Evolutionary conservation across 2,888 invertebrate species (phyloP), one percentile per base, ranked within the genome.

Genomic region (Dromius quadrimaculatus): DNA sequence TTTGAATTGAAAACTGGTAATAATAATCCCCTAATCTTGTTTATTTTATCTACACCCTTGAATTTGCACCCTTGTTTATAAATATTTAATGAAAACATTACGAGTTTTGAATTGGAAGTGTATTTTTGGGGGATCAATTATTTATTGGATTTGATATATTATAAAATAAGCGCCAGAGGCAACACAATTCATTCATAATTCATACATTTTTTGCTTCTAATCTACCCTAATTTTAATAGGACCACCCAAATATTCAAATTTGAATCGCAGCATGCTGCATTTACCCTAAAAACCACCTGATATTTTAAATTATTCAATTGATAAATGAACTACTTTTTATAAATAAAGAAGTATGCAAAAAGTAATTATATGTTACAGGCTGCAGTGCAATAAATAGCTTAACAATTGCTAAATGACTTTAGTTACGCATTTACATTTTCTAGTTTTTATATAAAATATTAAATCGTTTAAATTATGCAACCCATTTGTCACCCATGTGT

Each of bases 41-140:
- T 47, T 11, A n/a, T n/a, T n/a, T n/a, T n/a, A n/a, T n/a, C n/a
- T n/a, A n/a, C 20, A 47, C 47, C 47, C 36, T 23, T 47, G 13
- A 47, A 47, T 47, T 47, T 47, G 20, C 47, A 47, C 47, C 47
- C 47, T 47, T 47, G 19, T 20, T 9, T 47, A 47, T 47, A 47
- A 47, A 47, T 47, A 47, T 22, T 5, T 47, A n/a, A 47, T 47
- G 47, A 20, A 11, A 20, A 23, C 47, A 47, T 47, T 47, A 47
- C 47, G 47, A 47, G 4, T 11, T 23, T 23, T 47, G 22, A 47
- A 45, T 45, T 19, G 36, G n/a, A 36, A 36, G 36, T 36, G 36
- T 3, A 8, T 9, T 11, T 36, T 36, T 36, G 6, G 36, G 11
- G 36, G 36, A 47, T 19, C n/a, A 22, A 22, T 47, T 47, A 47